Base-by-base conservation (phyloP, 2,888 invertebrate genomes). In the Dysmachus trigonus region DNA sequence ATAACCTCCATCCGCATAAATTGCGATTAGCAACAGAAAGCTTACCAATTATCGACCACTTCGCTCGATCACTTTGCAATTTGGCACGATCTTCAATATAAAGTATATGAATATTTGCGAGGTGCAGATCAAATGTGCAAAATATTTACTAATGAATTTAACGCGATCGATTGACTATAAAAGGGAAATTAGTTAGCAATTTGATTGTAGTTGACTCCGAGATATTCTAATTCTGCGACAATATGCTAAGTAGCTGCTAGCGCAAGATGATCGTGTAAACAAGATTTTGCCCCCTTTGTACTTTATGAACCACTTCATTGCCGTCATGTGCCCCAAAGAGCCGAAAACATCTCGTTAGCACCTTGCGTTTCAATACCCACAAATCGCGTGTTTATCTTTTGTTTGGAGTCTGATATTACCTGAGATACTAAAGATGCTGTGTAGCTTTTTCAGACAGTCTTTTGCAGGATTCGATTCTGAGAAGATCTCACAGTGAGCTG, bases 311-410 rank as follows among this genome's bases (percentile, higher is more conserved):
- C 22, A 77, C 47, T 72, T 27, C 71, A 15, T 30, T 7, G 73
- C 13, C 15, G 77, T 77, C 77, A 77, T 77, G 77, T 77, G 77
- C 77, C 41, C 22, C 27, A 77, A 27, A 13, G 38, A 41, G 15
- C 81, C 31, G 33, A 81, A 81, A 81, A 51, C 81, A 81, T 51
- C 62, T 81, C 33, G 62, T 81, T 81, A 81, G 81, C 81, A 81
- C 33, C 15, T 81, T 33, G 35, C 31, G 53, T 1, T 30, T 51
- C 30, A 53, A 81, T 81, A 30, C 33, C 22, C n/a, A 10, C 62
- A 62, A 62, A 81, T 53, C 18, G 33, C 53, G 62, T 53, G 53
- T 81, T 81, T 53, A 81, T 53, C 81, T 81, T 27, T 53, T 81
- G 53, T 81, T 81, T 81, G 62, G 31, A 62, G n/a, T 81, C n/a